Percentiles rank a stretch among this genome's conserved stretches.
phyloP scores from a whole-genome alignment of 2,888 invertebrate genomes.

The Drosophila algonquin region DNA sequence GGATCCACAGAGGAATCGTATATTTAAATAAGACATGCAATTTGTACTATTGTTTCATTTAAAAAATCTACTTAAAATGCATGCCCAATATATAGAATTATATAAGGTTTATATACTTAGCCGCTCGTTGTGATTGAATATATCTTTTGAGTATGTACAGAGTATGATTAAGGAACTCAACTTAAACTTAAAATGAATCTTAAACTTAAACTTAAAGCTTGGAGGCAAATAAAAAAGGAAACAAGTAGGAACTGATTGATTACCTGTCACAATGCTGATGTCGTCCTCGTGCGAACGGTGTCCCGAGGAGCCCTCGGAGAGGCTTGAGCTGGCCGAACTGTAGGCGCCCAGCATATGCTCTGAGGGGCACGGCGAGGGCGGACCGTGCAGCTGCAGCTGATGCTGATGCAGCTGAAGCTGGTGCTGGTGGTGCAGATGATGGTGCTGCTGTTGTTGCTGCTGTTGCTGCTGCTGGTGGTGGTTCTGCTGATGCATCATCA shows the following conservation, averaged over 20 bases:
- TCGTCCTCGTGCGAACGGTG: constrained; percentile 90
- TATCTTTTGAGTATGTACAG: no score
- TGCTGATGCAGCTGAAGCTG: constrained; percentile 71
- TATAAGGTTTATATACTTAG: constrained; percentile 22
- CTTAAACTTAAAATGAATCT: constrained; percentile 28
- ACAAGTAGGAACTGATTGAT: neutral
- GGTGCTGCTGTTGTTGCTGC: constrained; percentile 48
- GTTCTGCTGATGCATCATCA: constrained; percentile 47
- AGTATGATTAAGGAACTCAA: constrained; percentile 16
- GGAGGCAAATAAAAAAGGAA: constrained; percentile 28
- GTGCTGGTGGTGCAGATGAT: constrained; percentile 49
- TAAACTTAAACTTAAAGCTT: constrained; percentile 38
- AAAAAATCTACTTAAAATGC: constrained; percentile 22
- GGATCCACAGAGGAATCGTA: neutral
- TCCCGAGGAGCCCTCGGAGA: constrained; percentile 88
- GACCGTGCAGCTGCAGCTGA: constrained; percentile 81
- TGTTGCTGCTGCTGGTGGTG: constrained; percentile 46
- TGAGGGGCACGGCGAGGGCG: constrained; percentile 94
- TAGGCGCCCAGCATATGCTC: constrained; percentile 89
- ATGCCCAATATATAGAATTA: constrained; percentile 6
- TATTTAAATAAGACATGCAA: neutral
- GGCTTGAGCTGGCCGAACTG: constrained; percentile 95
- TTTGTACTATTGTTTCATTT: neutral
- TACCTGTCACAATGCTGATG: constrained; percentile 95
- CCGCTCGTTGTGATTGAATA: constrained; percentile 3